These are phyloP conservation scores for Drosophila sordidula DNA, from an alignment of 2,888 invertebrate genomes.

Conservation along the genomic window DNA sequence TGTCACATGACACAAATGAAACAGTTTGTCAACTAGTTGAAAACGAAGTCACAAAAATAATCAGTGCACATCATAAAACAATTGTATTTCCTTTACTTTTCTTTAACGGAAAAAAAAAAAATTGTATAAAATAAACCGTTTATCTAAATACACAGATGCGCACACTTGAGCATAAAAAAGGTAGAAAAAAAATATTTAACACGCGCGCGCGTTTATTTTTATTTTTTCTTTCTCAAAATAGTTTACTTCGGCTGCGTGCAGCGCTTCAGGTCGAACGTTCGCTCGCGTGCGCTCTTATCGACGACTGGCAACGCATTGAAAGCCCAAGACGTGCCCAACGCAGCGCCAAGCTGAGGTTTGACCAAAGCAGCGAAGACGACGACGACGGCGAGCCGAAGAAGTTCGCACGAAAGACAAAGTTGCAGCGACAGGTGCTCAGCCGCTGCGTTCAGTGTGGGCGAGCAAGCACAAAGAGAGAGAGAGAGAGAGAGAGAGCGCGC, in stretches of 20 bases:
- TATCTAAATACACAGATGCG: conserved; percentile 2
- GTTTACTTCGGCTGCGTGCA: conserved; percentile 3
- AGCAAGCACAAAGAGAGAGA: conserved; percentile 11
- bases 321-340: conserved; percentile 65
- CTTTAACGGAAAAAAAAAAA: conserved; percentile 25
- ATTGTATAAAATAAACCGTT: conserved; percentile 3
- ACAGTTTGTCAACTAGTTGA: conserved; percentile 12
- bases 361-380: conserved; percentile 23
- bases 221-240: conserved; percentile 9
- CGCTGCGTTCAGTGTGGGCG: conserved; percentile 34
- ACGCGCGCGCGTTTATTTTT: conserved; percentile 59
- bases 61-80: conserved; percentile 33
- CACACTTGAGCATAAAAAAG: conserved; percentile 4
- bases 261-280: conserved; percentile 11
- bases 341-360: conserved; percentile 38
- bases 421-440: conserved; percentile 71
- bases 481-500: conserved; percentile 4
- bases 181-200: conserved; percentile 6
- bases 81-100: conserved; percentile 17
- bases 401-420: conserved; percentile 48
- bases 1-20: conserved; percentile 48
- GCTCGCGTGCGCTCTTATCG: conserved; percentile 79
- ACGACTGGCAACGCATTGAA: conserved; percentile 82
- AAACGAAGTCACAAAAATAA: conserved; percentile 12
- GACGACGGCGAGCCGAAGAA: conserved; percentile 61